phyloP scores from a whole-genome alignment of 1,140 invertebrate species.

The Tenebrio molitor region DNA sequence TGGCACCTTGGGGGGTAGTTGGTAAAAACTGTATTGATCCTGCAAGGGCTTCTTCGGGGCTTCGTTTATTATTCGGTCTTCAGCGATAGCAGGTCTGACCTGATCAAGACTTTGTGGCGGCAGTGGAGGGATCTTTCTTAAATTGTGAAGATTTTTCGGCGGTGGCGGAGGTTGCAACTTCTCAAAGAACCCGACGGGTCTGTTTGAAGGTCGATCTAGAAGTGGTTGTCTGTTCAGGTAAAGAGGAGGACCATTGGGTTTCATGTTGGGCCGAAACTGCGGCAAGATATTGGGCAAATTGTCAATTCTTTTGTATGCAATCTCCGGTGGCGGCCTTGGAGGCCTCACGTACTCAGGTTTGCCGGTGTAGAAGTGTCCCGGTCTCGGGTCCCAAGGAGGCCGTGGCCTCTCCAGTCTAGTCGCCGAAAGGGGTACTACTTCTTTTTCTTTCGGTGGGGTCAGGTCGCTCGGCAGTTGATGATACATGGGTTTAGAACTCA shows the following conservation, averaged over 20 bases:
- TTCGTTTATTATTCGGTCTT: slow-evolving; percentile 58
- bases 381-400: slow-evolving; percentile 65
- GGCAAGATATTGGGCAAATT: slow-evolving; percentile 79
- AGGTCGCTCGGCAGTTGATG: slow-evolving; percentile 65
- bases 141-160: slow-evolving; percentile 56
- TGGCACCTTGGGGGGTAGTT: slow-evolving; percentile 62
- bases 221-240: slow-evolving; percentile 62
- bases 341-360: slow-evolving; percentile 64
- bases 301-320: slow-evolving; percentile 64
- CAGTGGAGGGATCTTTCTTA: slow-evolving; percentile 57
- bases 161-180: slow-evolving; percentile 69
- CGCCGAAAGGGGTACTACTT: slow-evolving; percentile 35
- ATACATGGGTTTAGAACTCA: slow-evolving; percentile 65
- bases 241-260: slow-evolving; percentile 43
- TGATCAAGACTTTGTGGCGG: slow-evolving; percentile 54
- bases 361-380: slow-evolving; percentile 64
- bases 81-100: slow-evolving; percentile 44
- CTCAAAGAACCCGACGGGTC: slow-evolving; percentile 65
- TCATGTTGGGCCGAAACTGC: slow-evolving; percentile 76
- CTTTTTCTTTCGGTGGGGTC: slow-evolving; percentile 63
- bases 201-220: slow-evolving; percentile 63
- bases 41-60: slow-evolving; percentile 47
- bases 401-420: slow-evolving; percentile 54
- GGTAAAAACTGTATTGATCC: slow-evolving; percentile 60
- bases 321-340: slow-evolving; percentile 58